Percentiles rank a stretch among this genome's conserved stretches.
Evolutionary conservation across 2,797 vertebrate genomes (phyloP).

Genomic region (Gorsachius magnificus): DNA sequence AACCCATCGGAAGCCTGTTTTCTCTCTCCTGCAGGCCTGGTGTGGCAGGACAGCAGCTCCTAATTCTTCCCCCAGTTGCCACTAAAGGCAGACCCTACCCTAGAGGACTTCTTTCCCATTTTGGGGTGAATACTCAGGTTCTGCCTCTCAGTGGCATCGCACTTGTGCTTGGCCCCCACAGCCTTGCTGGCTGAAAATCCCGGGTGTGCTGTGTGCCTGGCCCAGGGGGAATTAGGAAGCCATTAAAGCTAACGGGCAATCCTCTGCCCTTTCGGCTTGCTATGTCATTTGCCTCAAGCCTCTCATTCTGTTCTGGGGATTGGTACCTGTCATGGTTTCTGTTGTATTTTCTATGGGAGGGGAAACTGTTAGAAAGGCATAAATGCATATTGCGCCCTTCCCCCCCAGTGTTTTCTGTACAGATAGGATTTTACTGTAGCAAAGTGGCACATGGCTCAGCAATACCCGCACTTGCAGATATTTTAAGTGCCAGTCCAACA

Average conservation of each 20-base stretch:
- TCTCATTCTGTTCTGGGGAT: not conserved
- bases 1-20: not conserved
- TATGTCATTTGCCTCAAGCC: not conserved
- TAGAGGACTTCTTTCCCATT: not conserved
- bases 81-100: not conserved
- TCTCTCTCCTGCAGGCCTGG: not conserved
- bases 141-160: accelerated
- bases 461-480: not conserved
- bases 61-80: not conserved
- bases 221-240: not conserved
- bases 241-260: accelerated
- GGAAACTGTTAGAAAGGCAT: not conserved
- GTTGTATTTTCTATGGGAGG: not conserved
- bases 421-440: not conserved
- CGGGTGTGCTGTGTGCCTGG: not conserved
- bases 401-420: not conserved
- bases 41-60: not conserved
- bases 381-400: not conserved
- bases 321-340: not conserved
- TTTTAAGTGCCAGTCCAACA: not conserved
- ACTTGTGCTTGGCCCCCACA: not conserved
- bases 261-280: not conserved
- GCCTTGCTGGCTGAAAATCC: not conserved
- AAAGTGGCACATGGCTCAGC: not conserved
- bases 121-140: not conserved